Conservation (phyloP, 2,113 vertebrate species). For the Xerus inauris region DNA sequence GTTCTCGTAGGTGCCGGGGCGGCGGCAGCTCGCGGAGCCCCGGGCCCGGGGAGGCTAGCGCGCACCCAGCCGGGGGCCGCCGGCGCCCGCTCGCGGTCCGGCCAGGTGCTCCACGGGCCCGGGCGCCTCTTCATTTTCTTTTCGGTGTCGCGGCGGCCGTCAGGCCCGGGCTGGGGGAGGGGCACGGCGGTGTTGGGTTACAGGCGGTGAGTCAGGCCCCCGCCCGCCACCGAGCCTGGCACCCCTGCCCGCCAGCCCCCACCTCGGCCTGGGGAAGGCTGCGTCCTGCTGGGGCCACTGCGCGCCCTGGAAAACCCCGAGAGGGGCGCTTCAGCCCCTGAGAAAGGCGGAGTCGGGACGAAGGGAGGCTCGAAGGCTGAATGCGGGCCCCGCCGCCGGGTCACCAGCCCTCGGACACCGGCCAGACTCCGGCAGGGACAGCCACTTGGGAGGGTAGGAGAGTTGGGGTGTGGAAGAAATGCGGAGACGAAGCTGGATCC, state of each 20-base stretch:
- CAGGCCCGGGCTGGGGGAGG: constrained; percentile 46
- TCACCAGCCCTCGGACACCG: not conserved
- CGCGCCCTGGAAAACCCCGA: not conserved
- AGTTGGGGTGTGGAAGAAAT: not conserved
- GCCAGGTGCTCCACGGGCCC: not conserved
- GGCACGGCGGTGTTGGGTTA: constrained; percentile 62
- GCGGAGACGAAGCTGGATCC: not conserved
- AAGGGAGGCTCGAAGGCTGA: not conserved
- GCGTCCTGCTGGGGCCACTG: not conserved
- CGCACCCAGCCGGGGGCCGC: not conserved
- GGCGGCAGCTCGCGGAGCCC: not conserved
- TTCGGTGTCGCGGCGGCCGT: constrained; percentile 50
- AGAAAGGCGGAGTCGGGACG: not conserved
- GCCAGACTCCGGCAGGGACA: not conserved
- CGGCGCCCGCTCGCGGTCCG: not conserved
- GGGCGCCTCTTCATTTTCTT: constrained; percentile 55
- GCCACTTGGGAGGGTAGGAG: not conserved
- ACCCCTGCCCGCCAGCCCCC: not conserved
- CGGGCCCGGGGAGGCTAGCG: not conserved
- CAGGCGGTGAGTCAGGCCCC: constrained; percentile 74
- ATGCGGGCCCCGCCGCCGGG: not conserved
- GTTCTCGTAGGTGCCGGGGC: not conserved
- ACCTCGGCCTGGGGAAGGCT: not conserved
- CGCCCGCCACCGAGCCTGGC: not conserved
- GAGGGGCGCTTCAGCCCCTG: not conserved